Conservation (phyloP, 1,140 invertebrate species). For the Drosophila saltans region DNA sequence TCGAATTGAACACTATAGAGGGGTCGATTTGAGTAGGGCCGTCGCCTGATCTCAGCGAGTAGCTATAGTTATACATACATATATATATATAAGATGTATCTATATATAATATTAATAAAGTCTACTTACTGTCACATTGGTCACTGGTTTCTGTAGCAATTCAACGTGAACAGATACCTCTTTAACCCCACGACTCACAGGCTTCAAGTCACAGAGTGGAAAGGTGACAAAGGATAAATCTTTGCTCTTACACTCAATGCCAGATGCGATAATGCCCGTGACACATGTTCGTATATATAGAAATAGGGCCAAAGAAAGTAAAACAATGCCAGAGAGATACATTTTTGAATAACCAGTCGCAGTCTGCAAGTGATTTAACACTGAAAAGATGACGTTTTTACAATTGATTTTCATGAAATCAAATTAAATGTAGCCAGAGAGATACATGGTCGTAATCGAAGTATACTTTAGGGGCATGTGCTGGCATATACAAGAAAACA, state of each 20-base stretch:
- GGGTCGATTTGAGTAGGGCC: neutral
- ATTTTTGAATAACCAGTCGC: neutral
- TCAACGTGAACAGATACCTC: neutral
- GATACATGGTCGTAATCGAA: neutral
- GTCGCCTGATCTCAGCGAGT: neutral
- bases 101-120: neutral
- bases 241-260: conserved; percentile 1
- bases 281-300: neutral
- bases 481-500: neutral
- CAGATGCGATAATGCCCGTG: neutral
- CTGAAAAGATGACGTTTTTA: neutral
- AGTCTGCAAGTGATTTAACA: neutral
- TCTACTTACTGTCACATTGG: neutral
- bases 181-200: neutral
- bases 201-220: neutral
- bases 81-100: neutral
- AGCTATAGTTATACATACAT: neutral
- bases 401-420: neutral
- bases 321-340: neutral
- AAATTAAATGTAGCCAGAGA: neutral
- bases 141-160: neutral
- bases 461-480: no score
- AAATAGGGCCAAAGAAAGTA: neutral
- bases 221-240: neutral
- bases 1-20: neutral